phyloP scores from a whole-genome alignment of 2,888 invertebrate species.

The Lypha dubia region DNA sequence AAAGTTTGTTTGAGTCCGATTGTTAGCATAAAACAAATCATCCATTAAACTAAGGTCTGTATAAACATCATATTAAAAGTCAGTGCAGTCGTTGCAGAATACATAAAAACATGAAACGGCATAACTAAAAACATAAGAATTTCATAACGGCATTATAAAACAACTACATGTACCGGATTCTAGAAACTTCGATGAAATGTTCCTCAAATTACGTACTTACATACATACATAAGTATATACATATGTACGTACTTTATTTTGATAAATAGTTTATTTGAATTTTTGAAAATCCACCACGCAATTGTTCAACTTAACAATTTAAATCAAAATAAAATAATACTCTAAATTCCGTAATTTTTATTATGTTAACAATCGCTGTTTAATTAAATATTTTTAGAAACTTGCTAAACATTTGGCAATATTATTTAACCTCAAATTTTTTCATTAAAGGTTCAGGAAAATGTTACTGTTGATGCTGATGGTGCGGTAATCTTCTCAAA shows the following conservation, averaged over 20 bases:
- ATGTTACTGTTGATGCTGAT: slow-evolving; percentile 82
- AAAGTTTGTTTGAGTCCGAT: neutral
- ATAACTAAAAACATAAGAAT: no score
- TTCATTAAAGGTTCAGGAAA: slow-evolving; percentile 82
- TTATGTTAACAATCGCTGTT: neutral
- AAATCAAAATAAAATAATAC: neutral
- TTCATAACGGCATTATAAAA: no score
- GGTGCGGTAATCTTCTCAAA: slow-evolving; percentile 80
- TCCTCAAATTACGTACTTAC: neutral
- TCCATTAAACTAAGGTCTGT: neutral
- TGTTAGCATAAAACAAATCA: neutral
- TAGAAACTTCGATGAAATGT: no score
- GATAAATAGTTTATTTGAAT: no score
- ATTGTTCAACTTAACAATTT: no score
- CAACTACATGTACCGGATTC: no score
- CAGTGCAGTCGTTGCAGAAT: no score
- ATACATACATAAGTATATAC: neutral
- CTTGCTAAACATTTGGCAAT: no score
- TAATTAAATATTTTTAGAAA: neutral
- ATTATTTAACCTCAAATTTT: neutral
- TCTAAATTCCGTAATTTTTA: neutral
- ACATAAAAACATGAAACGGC: no score
- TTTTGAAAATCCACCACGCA: no score
- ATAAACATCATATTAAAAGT: no score
- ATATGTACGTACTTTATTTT: neutral